phyloP scores from a whole-genome alignment of 1,140 invertebrate genomes.

The Calephelis nemesis region DNA sequence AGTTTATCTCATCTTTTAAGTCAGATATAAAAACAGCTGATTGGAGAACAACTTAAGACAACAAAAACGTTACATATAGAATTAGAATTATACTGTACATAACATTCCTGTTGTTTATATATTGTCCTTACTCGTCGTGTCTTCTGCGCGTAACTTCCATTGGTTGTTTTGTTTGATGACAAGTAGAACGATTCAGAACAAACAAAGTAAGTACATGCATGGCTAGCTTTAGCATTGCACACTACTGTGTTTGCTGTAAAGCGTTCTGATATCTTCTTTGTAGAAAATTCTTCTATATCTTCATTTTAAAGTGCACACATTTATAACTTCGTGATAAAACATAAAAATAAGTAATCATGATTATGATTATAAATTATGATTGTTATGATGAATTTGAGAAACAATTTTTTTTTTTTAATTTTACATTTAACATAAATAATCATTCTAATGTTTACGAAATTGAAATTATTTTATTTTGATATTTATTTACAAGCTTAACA shows the following conservation, averaged over 20 bases:
- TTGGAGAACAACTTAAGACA: conserved; percentile 75
- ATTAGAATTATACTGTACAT: conserved; percentile 75
- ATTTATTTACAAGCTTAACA: no score
- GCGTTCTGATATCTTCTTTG: conserved; percentile 39
- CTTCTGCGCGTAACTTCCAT: neutral
- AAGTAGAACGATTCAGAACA: conserved; percentile 66
- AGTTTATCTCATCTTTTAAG: neutral
- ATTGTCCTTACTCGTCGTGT: conserved; percentile 58
- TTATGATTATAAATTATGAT: no score
- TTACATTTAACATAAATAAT: no score
- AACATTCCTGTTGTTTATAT: conserved; percentile 78
- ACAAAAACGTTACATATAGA: conserved; percentile 79
- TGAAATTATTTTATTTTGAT: no score
- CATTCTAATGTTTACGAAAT: no score
- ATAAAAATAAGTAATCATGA: no score
- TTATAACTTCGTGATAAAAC: no score
- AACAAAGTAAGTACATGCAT: conserved; percentile 79
- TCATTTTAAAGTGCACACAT: neutral
- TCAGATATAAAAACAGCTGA: conserved; percentile 56
- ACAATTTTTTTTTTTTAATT: no score
- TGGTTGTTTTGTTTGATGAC: conserved; percentile 27
- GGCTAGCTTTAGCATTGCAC: conserved; percentile 71
- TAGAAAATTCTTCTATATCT: neutral
- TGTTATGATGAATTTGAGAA: no score
- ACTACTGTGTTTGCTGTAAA: conserved; percentile 76